These are phyloP conservation scores for Chymomyza procnemis DNA, from an alignment of 2,888 invertebrate species.

Conservation along the genomic window DNA sequence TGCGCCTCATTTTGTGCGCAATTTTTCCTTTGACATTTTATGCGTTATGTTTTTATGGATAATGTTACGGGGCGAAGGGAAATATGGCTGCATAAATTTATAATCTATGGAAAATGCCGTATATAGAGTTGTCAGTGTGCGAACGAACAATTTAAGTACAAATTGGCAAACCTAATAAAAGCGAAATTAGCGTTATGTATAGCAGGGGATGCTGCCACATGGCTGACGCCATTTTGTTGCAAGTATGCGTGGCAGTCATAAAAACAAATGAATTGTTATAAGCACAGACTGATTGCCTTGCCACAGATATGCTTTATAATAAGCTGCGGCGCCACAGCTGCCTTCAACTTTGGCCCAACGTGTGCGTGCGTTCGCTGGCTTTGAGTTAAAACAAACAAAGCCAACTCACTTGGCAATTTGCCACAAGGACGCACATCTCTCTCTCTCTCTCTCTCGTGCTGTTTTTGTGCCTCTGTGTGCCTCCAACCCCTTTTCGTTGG, in stretches of 20 bases:
- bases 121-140: neutral
- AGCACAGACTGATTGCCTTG: constrained; percentile 75
- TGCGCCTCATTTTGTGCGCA: constrained; percentile 66
- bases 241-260: constrained; percentile 65
- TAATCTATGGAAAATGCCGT: constrained; percentile 34
- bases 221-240: constrained; percentile 45
- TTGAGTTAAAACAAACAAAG: neutral
- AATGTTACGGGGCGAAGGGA: constrained; percentile 23
- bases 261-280: constrained; percentile 78
- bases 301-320: constrained; percentile 52
- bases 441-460: too few species aligned
- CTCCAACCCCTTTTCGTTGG: constrained; percentile 1
- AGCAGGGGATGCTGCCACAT: constrained; percentile 21
- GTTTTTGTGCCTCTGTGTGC: too few species aligned
- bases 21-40: constrained; percentile 66
- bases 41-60: constrained; percentile 57
- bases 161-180: constrained; percentile 66
- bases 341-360: neutral
- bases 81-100: constrained; percentile 32
- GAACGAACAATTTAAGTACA: constrained; percentile 34
- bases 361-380: neutral
- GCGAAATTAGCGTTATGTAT: constrained; percentile 58
- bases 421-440: neutral
- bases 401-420: neutral
- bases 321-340: constrained; percentile 46